A percentile compares a stretch with the other conserved stretches of the same genome.
phyloP scores from a whole-genome alignment of 2,888 invertebrate genomes.

The Rhorus exstirpatorius region DNA sequence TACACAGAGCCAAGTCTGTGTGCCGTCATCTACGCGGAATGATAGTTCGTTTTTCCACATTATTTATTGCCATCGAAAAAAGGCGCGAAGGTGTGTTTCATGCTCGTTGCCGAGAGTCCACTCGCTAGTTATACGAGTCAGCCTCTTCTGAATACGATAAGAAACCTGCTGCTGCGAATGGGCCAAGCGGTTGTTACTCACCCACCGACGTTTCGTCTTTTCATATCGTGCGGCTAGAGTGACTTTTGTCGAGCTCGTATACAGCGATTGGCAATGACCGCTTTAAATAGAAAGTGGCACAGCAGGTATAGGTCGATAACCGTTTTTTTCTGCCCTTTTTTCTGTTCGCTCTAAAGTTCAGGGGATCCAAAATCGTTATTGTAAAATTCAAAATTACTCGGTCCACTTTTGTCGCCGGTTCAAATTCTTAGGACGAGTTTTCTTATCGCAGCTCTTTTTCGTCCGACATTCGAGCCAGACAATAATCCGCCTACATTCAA shows the following conservation, averaged over 20 bases:
- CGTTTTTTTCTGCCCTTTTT: conserved; percentile 57
- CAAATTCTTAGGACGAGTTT: background rate
- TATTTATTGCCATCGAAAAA: conserved; percentile 80
- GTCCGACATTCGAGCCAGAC: background rate
- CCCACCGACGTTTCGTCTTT: conserved; percentile 25
- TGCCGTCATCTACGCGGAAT: conserved; percentile 74
- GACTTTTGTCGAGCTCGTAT: conserved; percentile 5
- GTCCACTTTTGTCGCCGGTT: background rate
- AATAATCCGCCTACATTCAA: conserved; percentile 24
- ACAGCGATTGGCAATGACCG: conserved; percentile 17
- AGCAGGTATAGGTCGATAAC: too few species aligned
- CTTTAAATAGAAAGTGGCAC: conserved; percentile 17
- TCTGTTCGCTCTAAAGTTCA: too few species aligned
- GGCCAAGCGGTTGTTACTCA: conserved; percentile 34
- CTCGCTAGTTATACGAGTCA: conserved; percentile 9
- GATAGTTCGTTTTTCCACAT: conserved; percentile 79
- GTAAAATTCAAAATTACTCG: background rate
- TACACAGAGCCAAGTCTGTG: conserved; percentile 46
- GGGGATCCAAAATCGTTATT: too few species aligned
- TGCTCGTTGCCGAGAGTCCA: too few species aligned
- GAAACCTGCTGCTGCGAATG: conserved; percentile 52
- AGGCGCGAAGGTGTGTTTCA: conserved; percentile 75
- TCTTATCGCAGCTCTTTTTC: conserved; percentile 20
- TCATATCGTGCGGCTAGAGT: conserved; percentile 13
- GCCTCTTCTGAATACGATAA: conserved; percentile 58